Conservation (phyloP, 2,888 invertebrate species). For the Caenorhabditis angaria region DNA sequence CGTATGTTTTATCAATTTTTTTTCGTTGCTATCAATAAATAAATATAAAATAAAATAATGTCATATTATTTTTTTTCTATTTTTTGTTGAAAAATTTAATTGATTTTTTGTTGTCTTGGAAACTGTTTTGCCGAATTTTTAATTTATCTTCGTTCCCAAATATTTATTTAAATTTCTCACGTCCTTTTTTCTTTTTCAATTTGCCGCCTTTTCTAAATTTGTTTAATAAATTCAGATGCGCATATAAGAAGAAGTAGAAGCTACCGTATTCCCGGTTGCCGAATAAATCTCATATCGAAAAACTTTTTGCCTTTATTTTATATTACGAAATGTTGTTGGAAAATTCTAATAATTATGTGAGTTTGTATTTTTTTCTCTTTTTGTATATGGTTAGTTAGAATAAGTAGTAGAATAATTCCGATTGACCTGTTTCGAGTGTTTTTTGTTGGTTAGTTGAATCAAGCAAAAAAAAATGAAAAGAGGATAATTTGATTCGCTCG, state of each 20-base stretch:
- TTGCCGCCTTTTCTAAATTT: not conserved
- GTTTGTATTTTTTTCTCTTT: conserved; percentile 22
- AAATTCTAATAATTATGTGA: conserved; percentile 20
- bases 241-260: conserved; percentile 17
- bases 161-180: conserved; percentile 11
- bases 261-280: conserved; percentile 33
- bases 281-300: conserved; percentile 6
- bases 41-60: too few relatives aligned
- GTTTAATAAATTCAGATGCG: conserved; percentile 23
- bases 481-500: conserved; percentile 1
- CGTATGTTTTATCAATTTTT: not conserved
- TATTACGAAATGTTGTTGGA: conserved; percentile 21
- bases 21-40: not conserved
- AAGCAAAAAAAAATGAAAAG: not conserved
- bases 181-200: conserved; percentile 4
- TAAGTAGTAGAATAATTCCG: not conserved
- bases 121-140: not conserved
- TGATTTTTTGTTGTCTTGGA: not conserved
- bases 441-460: not conserved
- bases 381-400: conserved; percentile 11
- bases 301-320: conserved; percentile 5
- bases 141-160: conserved; percentile 10
- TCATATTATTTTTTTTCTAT: not conserved
- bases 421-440: not conserved
- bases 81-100: too few relatives aligned